Conservation (phyloP, 2,113 vertebrate species). For the Mesocricetus auratus region DNA sequence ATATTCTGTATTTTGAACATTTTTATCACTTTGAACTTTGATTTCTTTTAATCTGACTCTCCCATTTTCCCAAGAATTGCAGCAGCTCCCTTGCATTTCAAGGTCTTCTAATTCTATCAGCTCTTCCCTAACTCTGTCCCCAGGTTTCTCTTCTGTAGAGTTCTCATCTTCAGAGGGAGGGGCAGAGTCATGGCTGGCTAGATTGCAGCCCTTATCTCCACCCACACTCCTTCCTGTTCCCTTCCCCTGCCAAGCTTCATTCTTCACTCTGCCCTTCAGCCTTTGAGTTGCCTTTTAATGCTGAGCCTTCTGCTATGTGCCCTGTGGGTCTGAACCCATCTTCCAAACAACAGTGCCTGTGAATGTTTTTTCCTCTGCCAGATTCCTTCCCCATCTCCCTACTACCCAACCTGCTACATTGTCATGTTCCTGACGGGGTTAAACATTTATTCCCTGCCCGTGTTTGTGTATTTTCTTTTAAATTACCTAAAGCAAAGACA, state of each 20-base stretch:
- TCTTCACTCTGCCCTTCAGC: conserved; percentile 62
- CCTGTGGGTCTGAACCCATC: background rate
- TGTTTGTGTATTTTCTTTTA: background rate
- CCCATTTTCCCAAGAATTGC: background rate
- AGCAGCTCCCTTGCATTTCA: background rate
- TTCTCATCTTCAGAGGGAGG: conserved; percentile 53
- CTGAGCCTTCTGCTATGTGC: background rate
- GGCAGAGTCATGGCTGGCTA: background rate
- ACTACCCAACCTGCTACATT: background rate
- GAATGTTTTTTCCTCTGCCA: background rate
- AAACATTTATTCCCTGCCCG: background rate
- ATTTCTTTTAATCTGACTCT: conserved; percentile 26
- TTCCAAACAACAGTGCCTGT: background rate
- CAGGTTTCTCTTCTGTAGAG: conserved; percentile 33
- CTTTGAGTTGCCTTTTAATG: background rate
- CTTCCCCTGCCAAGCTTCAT: conserved; percentile 62
- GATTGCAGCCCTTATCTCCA: conserved; percentile 67
- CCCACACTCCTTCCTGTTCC: conserved; percentile 73
- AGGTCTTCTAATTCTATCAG: conserved; percentile 32
- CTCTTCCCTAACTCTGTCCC: conserved; percentile 60
- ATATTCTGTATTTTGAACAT: background rate
- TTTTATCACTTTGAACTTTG: conserved; percentile 33
- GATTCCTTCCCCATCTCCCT: background rate
- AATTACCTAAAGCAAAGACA: conserved; percentile 4
- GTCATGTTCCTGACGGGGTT: background rate